A percentile compares a stretch with the other conserved stretches of the same genome.
phyloP scores from a whole-genome alignment of 2,113 vertebrate genomes.

The Protobothrops mucrosquamatus region DNA sequence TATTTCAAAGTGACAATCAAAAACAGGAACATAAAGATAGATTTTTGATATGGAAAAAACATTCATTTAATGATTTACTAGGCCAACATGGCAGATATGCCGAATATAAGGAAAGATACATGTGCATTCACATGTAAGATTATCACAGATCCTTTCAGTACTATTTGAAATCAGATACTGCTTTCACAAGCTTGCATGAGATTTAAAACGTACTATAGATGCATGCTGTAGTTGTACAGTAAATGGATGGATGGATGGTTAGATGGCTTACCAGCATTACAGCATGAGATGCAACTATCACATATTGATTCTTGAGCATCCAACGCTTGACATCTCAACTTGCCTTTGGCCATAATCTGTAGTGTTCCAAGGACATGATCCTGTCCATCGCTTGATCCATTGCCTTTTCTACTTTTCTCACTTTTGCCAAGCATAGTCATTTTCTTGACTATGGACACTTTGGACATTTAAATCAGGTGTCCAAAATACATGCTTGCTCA shows the following conservation, averaged over 20 bases:
- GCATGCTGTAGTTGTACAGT: background rate
- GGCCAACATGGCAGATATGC: background rate
- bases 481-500: background rate
- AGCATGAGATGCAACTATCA: background rate
- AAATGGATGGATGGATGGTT: background rate
- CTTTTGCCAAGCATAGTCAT: background rate
- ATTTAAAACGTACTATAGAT: background rate
- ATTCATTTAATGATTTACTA: background rate
- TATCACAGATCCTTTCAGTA: background rate
- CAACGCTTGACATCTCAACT: background rate
- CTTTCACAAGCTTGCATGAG: background rate
- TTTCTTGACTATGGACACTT: background rate
- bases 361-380: background rate
- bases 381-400: background rate
- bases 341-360: background rate
- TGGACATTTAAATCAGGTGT: background rate
- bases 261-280: background rate
- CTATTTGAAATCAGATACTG: background rate
- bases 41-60: background rate
- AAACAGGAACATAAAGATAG: background rate
- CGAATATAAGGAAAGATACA: background rate
- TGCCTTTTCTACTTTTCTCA: background rate
- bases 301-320: background rate
- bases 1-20: background rate
- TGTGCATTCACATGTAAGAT: background rate